A percentile compares a stretch with the other conserved stretches of the same genome.
These are phyloP conservation scores for Dendrocincla fuliginosa DNA, from an alignment of 2,797 vertebrate genomes.

Conservation along the genomic window DNA sequence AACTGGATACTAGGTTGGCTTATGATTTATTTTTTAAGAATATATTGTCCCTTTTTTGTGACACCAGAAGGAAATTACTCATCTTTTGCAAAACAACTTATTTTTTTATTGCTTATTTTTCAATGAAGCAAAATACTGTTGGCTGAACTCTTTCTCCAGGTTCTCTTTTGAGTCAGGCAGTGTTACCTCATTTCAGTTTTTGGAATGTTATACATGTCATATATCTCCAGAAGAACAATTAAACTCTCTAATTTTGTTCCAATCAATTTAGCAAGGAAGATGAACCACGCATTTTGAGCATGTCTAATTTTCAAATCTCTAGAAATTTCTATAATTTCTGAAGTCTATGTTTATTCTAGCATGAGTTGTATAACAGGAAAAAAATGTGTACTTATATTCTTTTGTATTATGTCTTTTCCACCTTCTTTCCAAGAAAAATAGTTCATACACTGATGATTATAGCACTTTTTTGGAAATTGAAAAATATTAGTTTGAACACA, in stretches of 20 bases:
- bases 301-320: not conserved
- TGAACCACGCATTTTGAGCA: not conserved
- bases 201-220: not conserved
- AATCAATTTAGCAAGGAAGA: not conserved
- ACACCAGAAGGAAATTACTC: rapidly evolving
- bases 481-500: not conserved
- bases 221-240: not conserved
- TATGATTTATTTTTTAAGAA: not conserved
- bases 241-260: not conserved
- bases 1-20: not conserved
- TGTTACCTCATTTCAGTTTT: not conserved
- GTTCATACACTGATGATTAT: not conserved
- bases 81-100: not conserved
- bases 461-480: not conserved
- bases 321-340: not conserved
- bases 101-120: not conserved
- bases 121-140: not conserved
- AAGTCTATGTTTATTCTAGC: not conserved
- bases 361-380: not conserved
- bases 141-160: not conserved
- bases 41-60: not conserved
- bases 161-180: not conserved
- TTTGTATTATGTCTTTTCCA: not conserved
- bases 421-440: not conserved
- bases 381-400: not conserved